Base-by-base conservation (phyloP, 2,797 vertebrate genomes). In the Enteromius trimaculatus region DNA sequence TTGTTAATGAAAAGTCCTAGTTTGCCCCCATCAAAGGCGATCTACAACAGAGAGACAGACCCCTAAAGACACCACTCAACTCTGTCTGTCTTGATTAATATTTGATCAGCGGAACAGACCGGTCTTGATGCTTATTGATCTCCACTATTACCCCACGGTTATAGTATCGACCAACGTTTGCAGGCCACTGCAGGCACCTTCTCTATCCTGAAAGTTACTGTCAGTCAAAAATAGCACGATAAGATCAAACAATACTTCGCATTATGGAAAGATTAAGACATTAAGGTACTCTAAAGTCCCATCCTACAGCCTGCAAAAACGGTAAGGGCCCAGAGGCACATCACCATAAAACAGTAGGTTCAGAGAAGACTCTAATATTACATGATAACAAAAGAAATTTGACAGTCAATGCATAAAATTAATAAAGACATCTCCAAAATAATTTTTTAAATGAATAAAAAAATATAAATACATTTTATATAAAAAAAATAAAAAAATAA, bases 91-190 rank as follows among this genome's bases (percentile, higher is more conserved):
- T 83, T 80, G 34, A 90, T 96, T 91, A 95, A 96, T 96, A 95
- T 95, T 96, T 96, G 80, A 98, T 93, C 90, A 93, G 90, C 66
- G 26, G 89, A 91, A 90, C 90, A 80, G 77, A 72, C 84, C 82
- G 86, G 88, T 91, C 94, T 94, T 94, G 91, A 93, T 89, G 90
- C 93, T 86, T 95, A 97, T 96, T 92, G 96, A 97, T 96, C 90
- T 89, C 90, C 91, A 89, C 92, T 93, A 89, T 92, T 93, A 94
- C 87, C 94, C 94, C 94, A 94, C 95, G 93, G 91, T 88, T 69
- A 90, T 85, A 88, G 88, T 92, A 96, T 95, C 90, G 92, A 93
- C 92, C 92, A 89, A 26, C 85, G 83, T 88, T 90, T 82, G 76
- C 47, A 60, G 77, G 64, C 71, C 42, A 79, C 80, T 79, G 64